A percentile compares a stretch with the other conserved stretches of the same genome.
Conservation (phyloP, 2,113 vertebrate genomes). For the Melospiza melodia region DNA sequence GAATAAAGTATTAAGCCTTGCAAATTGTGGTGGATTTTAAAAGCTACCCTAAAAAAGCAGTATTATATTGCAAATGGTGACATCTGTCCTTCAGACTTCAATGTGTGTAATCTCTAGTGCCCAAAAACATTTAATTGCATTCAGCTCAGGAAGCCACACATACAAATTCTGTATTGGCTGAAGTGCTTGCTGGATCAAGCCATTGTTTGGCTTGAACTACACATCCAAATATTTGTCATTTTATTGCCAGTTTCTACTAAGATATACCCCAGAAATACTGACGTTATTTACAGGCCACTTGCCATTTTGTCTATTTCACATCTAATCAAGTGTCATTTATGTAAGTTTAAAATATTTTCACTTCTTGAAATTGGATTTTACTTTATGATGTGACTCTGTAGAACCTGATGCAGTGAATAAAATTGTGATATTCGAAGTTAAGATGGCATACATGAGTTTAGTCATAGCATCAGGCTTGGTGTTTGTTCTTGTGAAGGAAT, state of each 20-base stretch:
- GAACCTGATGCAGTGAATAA: background rate
- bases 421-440: background rate
- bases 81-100: background rate
- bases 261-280: background rate
- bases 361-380: background rate
- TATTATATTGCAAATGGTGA: background rate
- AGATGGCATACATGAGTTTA: background rate
- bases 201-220: conserved; percentile 12
- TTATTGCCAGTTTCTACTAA: background rate
- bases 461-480: background rate
- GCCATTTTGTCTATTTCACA: background rate
- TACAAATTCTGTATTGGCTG: background rate
- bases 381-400: background rate
- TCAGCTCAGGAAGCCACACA: background rate
- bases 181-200: background rate
- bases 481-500: background rate
- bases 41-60: background rate
- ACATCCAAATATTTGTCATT: conserved; percentile 39
- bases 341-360: background rate
- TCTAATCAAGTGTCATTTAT: background rate
- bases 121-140: background rate
- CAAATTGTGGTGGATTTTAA: background rate
- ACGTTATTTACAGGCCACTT: background rate
- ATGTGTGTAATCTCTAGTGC: background rate
- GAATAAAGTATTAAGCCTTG: background rate